Conservation (phyloP, 2,797 vertebrate species). For the Echiichthys vipera region DNA sequence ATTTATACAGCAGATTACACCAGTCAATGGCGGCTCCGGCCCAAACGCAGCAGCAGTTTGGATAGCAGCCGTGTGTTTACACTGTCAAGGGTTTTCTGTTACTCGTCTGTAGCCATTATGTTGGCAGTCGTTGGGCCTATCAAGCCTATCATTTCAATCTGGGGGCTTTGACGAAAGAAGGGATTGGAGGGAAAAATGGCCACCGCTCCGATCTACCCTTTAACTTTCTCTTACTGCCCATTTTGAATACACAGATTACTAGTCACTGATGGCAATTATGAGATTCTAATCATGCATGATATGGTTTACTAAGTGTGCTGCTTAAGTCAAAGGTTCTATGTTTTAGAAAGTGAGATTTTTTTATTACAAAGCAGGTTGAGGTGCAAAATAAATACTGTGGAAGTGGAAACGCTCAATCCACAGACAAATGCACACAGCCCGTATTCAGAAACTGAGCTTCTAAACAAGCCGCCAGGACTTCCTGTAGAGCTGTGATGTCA, state of each 20-base stretch:
- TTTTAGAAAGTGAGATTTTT: no score
- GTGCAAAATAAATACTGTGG: no score
- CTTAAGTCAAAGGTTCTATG: no score
- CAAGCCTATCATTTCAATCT: constrained; percentile 69
- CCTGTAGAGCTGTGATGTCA: no score
- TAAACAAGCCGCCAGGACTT: no score
- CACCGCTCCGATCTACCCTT: background rate
- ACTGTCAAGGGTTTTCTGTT: constrained; percentile 83
- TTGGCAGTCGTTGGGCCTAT: constrained; percentile 55
- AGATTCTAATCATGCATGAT: no score
- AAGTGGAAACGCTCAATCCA: no score
- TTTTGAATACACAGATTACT: constrained; percentile 2
- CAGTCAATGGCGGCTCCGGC: constrained; percentile 83
- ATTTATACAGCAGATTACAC: constrained; percentile 86
- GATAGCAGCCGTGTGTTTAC: constrained; percentile 80
- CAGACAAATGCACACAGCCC: no score
- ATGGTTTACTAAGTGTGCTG: no score
- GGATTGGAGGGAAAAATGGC: constrained; percentile 26
- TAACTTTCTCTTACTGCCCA: constrained; percentile 1
- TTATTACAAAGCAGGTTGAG: no score
- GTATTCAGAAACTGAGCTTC: no score
- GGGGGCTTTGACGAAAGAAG: constrained; percentile 53
- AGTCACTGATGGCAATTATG: background rate
- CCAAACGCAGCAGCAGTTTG: constrained; percentile 76
- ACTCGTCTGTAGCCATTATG: constrained; percentile 79